These are phyloP conservation scores for Glandiceps talaboti DNA, from an alignment of 53 echinoderm and acorn worm genomes.

Conservation along the genomic window DNA sequence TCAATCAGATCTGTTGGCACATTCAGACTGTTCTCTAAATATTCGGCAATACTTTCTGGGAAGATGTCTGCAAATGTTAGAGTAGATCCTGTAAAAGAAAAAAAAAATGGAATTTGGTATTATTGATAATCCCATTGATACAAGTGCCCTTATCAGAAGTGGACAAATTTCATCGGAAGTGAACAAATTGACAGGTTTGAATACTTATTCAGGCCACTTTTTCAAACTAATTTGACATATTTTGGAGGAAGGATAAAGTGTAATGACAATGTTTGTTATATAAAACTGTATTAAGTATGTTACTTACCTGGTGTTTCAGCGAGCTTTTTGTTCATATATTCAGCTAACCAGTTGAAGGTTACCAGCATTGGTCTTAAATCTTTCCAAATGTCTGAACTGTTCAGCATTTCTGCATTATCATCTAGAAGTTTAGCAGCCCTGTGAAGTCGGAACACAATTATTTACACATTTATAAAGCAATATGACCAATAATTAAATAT, in stretches of 20 bases:
- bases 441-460: no score
- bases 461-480: no score
- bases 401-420: background rate
- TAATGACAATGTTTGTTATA: no score
- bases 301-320: constrained; percentile 37
- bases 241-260: background rate
- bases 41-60: constrained; percentile 32
- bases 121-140: no score
- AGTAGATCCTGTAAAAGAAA: constrained; percentile 42
- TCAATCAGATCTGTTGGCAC: constrained; percentile 31
- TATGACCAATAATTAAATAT: no score
- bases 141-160: no score
- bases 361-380: background rate
- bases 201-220: no score
- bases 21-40: constrained; percentile 25
- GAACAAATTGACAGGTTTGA: no score
- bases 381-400: background rate
- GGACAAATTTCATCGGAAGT: no score
- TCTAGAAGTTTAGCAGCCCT: background rate
- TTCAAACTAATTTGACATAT: background rate
- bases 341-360: background rate
- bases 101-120: no score
- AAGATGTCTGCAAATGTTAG: constrained; percentile 50
- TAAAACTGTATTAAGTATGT: no score
- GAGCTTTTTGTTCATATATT: constrained; percentile 39